Evolutionary conservation across 2,113 vertebrate genomes (phyloP).

Genomic region (Ciconia stormi): DNA sequence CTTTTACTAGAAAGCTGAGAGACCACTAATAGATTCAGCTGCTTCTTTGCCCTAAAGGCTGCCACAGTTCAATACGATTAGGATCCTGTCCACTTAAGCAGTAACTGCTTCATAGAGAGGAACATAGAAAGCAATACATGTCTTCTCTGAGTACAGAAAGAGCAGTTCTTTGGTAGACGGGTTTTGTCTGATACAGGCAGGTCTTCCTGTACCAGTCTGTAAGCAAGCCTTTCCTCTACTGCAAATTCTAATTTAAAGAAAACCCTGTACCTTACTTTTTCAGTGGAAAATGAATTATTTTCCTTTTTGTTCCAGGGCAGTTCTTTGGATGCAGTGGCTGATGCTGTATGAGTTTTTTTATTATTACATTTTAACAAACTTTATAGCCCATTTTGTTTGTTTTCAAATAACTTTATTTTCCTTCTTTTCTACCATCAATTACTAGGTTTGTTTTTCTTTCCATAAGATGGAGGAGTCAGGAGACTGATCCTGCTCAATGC

Average conservation of each 20-base stretch:
- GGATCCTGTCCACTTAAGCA: conserved; percentile 17
- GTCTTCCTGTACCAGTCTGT: neutral
- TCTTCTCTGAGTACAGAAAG: neutral
- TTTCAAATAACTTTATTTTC: conserved; percentile 78
- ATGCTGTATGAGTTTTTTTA: conserved; percentile 41
- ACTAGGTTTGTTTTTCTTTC: conserved; percentile 54
- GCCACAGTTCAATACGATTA: neutral
- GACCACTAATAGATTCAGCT: neutral
- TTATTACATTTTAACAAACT: conserved; percentile 79
- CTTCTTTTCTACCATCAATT: conserved; percentile 72
- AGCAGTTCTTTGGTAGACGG: neutral
- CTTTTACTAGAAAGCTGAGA: neutral
- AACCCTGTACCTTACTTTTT: neutral
- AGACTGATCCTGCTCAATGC: conserved; percentile 67
- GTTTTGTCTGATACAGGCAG: neutral
- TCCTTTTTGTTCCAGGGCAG: conserved; percentile 22
- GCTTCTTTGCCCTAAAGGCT: conserved; percentile 31
- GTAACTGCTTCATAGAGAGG: neutral
- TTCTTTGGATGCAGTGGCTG: neutral
- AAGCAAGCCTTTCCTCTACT: neutral
- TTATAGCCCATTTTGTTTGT: conserved; percentile 80
- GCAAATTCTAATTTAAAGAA: conserved; percentile 43
- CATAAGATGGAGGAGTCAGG: conserved; percentile 46
- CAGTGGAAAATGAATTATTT: conserved; percentile 63
- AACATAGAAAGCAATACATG: neutral